These are phyloP conservation scores for Nasua narica DNA, from an alignment of 2,797 vertebrate genomes.

Conservation along the genomic window DNA sequence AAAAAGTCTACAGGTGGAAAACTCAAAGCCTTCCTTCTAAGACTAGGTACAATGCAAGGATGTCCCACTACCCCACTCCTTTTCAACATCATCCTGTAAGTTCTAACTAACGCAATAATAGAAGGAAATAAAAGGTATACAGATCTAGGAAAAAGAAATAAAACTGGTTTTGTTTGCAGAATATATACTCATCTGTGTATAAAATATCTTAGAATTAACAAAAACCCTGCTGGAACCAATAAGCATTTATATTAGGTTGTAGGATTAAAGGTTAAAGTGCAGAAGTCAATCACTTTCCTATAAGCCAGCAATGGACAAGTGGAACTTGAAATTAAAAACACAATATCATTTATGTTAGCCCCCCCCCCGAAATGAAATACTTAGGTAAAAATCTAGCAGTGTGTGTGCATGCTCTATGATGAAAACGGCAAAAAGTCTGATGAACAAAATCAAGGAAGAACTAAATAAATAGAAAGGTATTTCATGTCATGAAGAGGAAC, in stretches of 20 bases:
- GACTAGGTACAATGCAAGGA: not conserved
- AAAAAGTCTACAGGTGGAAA: not conserved
- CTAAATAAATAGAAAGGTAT: not conserved
- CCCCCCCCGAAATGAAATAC: not conserved
- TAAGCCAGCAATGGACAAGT: not conserved
- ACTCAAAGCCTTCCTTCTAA: not conserved
- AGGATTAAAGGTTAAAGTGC: not conserved
- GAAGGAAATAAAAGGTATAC: not conserved
- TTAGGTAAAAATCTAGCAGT: not conserved
- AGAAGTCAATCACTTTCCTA: not conserved
- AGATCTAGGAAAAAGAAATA: not conserved
- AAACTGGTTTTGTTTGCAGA: not conserved
- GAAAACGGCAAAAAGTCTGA: not conserved
- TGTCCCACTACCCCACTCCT: not conserved
- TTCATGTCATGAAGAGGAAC: not conserved
- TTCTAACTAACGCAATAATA: not conserved
- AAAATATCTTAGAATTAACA: not conserved
- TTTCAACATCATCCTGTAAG: not conserved
- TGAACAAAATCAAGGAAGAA: not conserved
- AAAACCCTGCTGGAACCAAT: not conserved
- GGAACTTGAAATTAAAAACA: not conserved
- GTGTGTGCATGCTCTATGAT: not conserved
- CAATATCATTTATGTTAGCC: not conserved
- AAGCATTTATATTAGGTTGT: not conserved
- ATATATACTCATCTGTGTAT: not conserved